Conservation (phyloP, 2,888 invertebrate species). For the Drosophila paracracens region DNA sequence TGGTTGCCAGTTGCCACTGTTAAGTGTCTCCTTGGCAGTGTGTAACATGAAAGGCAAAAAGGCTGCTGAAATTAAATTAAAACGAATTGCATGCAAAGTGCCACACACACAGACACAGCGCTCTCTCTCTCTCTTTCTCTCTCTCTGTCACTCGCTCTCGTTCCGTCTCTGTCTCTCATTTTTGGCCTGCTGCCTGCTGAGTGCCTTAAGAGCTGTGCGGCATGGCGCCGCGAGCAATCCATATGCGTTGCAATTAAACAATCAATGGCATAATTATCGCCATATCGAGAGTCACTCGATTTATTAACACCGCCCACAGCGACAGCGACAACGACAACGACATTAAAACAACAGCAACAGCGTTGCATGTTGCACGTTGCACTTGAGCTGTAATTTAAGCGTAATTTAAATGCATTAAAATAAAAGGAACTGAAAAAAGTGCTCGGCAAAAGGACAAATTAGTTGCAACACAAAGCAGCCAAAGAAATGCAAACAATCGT, state of each 20-base stretch:
- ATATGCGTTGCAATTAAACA: constrained; percentile 80
- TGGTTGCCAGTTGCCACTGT: constrained; percentile 30
- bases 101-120: constrained; percentile 32
- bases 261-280: constrained; percentile 79
- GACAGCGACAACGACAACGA: neutral
- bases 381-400: constrained; percentile 36
- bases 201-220: constrained; percentile 14
- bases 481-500: constrained; percentile 1
- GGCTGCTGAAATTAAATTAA: constrained; percentile 77
- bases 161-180: neutral
- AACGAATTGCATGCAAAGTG: constrained; percentile 79
- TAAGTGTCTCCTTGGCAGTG: constrained; percentile 63
- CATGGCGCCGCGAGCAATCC: constrained; percentile 20
- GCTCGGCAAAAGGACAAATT: constrained; percentile 2
- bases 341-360: neutral
- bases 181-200: constrained; percentile 3
- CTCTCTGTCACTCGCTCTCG: neutral
- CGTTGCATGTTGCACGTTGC: neutral
- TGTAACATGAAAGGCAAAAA: constrained; percentile 77
- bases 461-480: constrained; percentile 33
- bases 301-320: constrained; percentile 74
- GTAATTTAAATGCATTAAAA: constrained; percentile 60
- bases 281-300: constrained; percentile 79
- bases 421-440: constrained; percentile 46
- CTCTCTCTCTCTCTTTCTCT: neutral